phyloP scores from a whole-genome alignment of 2,888 invertebrate genomes.

The Anthophora plumipes region DNA sequence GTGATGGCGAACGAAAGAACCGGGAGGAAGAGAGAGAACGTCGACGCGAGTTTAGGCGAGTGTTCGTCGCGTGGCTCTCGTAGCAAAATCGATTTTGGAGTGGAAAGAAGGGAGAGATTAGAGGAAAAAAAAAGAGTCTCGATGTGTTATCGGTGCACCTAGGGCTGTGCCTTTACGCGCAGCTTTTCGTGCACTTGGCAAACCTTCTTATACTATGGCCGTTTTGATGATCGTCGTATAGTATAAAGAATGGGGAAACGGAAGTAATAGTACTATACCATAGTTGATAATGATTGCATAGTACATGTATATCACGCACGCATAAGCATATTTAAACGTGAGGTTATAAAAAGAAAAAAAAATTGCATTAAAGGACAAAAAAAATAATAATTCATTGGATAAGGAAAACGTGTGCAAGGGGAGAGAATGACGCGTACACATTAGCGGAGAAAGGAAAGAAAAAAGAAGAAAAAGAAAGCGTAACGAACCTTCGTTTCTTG shows the following conservation, averaged over 20 bases:
- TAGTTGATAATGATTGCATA: slow-evolving; percentile 72
- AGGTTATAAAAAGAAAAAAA: slow-evolving; percentile 50
- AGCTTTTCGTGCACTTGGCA: slow-evolving; percentile 32
- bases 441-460: slow-evolving; percentile 25
- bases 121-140: slow-evolving; percentile 28
- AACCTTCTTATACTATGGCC: slow-evolving; percentile 70
- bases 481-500: slow-evolving; percentile 38
- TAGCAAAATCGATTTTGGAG: too few relatives aligned
- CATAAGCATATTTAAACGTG: slow-evolving; percentile 70
- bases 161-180: slow-evolving; percentile 45
- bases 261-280: slow-evolving; percentile 68
- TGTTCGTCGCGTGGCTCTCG: too few relatives aligned
- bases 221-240: slow-evolving; percentile 74
- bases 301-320: slow-evolving; percentile 72
- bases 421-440: background rate
- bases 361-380: slow-evolving; percentile 51
- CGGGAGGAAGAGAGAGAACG: too few relatives aligned
- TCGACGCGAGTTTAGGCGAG: too few relatives aligned
- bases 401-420: too few relatives aligned
- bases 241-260: slow-evolving; percentile 54
- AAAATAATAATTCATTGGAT: background rate
- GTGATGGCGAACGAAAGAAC: background rate
- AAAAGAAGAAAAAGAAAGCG: slow-evolving; percentile 36
- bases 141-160: slow-evolving; percentile 66
- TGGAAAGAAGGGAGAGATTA: too few relatives aligned